Evolutionary conservation across 2,888 invertebrate genomes (phyloP).

Genomic region (Drosophila buzzatii): DNA sequence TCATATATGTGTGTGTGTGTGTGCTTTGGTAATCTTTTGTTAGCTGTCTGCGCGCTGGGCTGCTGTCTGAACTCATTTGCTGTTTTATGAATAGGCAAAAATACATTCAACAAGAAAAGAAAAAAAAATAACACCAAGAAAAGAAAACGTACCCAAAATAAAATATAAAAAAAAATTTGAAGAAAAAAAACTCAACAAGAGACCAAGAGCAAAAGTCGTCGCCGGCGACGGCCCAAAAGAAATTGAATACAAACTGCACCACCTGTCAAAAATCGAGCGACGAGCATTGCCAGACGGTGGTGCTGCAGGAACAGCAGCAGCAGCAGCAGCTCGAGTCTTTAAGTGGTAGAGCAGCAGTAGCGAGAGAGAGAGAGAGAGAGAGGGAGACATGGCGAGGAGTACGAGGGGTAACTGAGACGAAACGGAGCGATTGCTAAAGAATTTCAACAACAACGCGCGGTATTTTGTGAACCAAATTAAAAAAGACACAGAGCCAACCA

Average conservation of each 20-base stretch:
- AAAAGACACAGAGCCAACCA: slow-evolving; percentile 61
- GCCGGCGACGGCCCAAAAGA: slow-evolving; percentile 66
- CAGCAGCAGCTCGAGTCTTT: slow-evolving; percentile 53
- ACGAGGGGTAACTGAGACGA: slow-evolving; percentile 27
- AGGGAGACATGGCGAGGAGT: slow-evolving; percentile 1
- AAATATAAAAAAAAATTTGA: slow-evolving; percentile 26
- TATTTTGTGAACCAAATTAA: slow-evolving; percentile 80
- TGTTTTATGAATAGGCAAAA: slow-evolving; percentile 80
- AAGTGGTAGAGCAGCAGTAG: slow-evolving; percentile 44
- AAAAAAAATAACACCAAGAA: slow-evolving; percentile 34
- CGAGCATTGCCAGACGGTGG: slow-evolving; percentile 56
- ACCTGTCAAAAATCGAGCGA: slow-evolving; percentile 83
- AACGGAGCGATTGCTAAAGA: slow-evolving; percentile 71
- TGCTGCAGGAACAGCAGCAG: slow-evolving; percentile 43
- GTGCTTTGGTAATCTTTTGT: slow-evolving; percentile 57
- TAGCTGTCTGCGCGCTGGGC: slow-evolving; percentile 42
- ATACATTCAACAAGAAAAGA: slow-evolving; percentile 51
- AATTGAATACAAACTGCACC: slow-evolving; percentile 80
- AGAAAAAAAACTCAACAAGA: slow-evolving; percentile 44
- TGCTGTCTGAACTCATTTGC: slow-evolving; percentile 71
- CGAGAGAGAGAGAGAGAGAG: slow-evolving; percentile 12
- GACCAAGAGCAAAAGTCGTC: slow-evolving; percentile 73
- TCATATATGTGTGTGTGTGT: background rate
- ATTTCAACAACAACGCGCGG: slow-evolving; percentile 78
- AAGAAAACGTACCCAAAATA: slow-evolving; percentile 40